These are phyloP conservation scores for Arothron firmamentum DNA, from an alignment of 2,113 vertebrate species.

Conservation along the genomic window DNA sequence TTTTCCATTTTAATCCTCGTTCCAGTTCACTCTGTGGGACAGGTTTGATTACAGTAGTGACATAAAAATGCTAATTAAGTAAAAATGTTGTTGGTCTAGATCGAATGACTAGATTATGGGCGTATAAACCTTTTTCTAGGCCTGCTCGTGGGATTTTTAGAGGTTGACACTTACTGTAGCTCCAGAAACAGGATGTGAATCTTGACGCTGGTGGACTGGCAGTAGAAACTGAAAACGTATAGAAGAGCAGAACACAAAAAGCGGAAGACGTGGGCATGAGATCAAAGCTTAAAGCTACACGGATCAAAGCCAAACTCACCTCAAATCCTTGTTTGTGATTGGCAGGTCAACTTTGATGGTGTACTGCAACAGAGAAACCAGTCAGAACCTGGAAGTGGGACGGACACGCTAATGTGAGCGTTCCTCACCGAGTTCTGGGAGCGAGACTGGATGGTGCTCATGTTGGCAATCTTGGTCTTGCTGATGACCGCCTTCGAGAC, in stretches of 20 bases:
- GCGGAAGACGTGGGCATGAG: background rate
- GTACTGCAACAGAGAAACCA: constrained; percentile 43
- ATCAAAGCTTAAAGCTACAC: background rate
- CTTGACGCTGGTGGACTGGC: constrained; percentile 74
- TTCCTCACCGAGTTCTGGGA: constrained; percentile 72
- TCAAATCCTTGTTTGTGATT: constrained; percentile 58
- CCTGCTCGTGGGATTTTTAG: background rate
- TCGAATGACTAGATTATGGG: too few relatives aligned
- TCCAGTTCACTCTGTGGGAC: too few relatives aligned
- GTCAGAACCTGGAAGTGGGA: background rate
- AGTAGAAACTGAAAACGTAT: constrained; percentile 76
- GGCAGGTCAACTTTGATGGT: constrained; percentile 35
- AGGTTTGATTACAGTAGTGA: too few relatives aligned
- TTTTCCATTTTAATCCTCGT: too few relatives aligned
- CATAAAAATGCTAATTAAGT: too few relatives aligned
- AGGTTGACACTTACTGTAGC: constrained; percentile 81
- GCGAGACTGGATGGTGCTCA: constrained; percentile 66
- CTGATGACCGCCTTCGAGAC: constrained; percentile 71
- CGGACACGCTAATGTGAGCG: background rate
- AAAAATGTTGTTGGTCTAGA: too few relatives aligned
- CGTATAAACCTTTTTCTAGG: too few relatives aligned
- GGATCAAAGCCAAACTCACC: constrained; percentile 51
- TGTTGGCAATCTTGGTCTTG: constrained; percentile 62
- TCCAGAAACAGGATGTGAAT: constrained; percentile 84
- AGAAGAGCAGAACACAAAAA: background rate